Evolutionary conservation across 2,797 vertebrate species (phyloP).

Genomic region (Labroides dimidiatus): DNA sequence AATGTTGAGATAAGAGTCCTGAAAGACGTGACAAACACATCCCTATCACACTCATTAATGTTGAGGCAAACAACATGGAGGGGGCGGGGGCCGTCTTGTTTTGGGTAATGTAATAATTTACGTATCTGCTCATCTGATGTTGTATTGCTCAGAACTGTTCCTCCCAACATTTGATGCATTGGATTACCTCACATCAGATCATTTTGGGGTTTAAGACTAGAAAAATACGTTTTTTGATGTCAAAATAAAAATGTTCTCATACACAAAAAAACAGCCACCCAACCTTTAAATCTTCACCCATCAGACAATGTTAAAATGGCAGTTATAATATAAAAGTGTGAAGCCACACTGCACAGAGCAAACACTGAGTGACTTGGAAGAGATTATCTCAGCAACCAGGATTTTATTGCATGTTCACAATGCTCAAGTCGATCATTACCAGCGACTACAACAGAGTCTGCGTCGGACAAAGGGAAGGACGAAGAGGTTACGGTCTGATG

Average conservation of each 20-base stretch:
- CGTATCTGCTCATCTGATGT: neutral
- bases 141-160: neutral
- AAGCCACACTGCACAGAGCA: neutral
- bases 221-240: neutral
- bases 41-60: conserved; percentile 76
- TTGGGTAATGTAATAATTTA: too few relatives aligned
- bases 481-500: conserved; percentile 90
- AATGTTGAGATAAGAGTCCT: conserved; percentile 89
- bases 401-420: conserved; percentile 99
- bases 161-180: neutral
- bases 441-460: conserved; percentile 97
- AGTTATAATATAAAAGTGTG: neutral
- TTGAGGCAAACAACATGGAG: conserved; percentile 23
- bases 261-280: neutral
- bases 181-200: neutral
- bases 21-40: conserved; percentile 87
- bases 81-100: neutral
- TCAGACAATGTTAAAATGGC: neutral
- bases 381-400: conserved; percentile 93
- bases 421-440: conserved; percentile 92
- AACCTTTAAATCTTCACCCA: neutral
- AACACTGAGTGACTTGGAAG: conserved; percentile 69
- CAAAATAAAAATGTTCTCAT: neutral
- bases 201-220: neutral
- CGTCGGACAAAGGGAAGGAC: conserved; percentile 89